A percentile compares a stretch with the other conserved stretches of the same genome.
Conservation (phyloP, 2,797 vertebrate genomes). For the Myotis pilosus region DNA sequence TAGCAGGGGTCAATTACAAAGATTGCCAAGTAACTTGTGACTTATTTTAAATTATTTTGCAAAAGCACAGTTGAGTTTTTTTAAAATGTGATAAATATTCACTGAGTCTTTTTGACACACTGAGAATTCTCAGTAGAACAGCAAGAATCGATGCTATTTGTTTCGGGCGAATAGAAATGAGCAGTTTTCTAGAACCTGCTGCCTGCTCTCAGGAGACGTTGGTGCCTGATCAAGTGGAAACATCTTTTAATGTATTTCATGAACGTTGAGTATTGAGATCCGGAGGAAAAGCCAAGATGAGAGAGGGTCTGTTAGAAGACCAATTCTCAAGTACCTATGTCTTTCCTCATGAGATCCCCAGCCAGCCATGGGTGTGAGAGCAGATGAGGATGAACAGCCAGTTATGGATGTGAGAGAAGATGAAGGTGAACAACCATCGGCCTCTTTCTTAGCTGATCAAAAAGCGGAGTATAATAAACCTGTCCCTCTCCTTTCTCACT, state of each 20-base stretch:
- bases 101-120: neutral
- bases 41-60: neutral
- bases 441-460: neutral
- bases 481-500: neutral
- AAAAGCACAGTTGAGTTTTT: neutral
- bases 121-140: neutral
- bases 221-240: neutral
- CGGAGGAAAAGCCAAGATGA: neutral
- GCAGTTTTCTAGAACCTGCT: neutral
- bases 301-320: neutral
- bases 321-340: neutral
- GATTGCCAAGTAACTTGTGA: neutral
- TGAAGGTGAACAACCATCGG: rapidly evolving
- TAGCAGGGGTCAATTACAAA: neutral
- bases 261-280: neutral
- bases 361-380: too few relatives aligned
- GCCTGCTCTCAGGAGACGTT: rapidly evolving
- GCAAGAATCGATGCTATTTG: neutral
- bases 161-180: neutral
- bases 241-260: neutral
- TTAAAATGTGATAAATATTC: neutral
- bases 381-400: neutral
- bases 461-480: rapidly evolving
- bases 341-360: neutral
- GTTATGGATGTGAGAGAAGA: too few relatives aligned